Evolutionary conservation across 2,113 vertebrate genomes (phyloP).

Genomic region (Xenopus tropicalis): DNA sequence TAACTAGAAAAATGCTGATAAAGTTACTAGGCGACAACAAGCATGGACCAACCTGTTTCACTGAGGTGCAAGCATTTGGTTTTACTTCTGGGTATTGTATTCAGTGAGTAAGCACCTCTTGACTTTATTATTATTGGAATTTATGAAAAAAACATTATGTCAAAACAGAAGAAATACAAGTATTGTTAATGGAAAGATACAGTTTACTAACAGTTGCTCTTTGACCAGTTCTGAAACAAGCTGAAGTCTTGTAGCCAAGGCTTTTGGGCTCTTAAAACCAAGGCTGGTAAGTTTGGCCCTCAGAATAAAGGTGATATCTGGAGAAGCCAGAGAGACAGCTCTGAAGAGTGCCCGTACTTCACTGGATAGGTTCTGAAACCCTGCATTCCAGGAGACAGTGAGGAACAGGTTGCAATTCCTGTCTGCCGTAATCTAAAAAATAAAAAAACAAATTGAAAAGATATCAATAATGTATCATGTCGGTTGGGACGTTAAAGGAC

Average conservation of each 20-base stretch:
- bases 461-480: no score
- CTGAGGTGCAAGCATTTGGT: no score
- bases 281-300: slow-evolving; percentile 39
- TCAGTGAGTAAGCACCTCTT: no score
- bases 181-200: no score
- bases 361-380: slow-evolving; percentile 15
- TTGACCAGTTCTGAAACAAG: slow-evolving; percentile 31
- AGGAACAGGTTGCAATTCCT: slow-evolving; percentile 23
- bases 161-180: no score
- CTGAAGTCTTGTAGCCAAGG: slow-evolving; percentile 35
- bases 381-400: slow-evolving; percentile 19
- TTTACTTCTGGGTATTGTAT: no score
- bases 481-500: no score
- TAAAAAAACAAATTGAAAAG: neutral
- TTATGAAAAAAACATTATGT: no score
- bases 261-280: slow-evolving; percentile 36
- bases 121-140: no score
- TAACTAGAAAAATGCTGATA: no score
- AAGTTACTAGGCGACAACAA: no score
- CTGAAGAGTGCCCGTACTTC: slow-evolving; percentile 30
- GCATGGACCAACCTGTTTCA: no score
- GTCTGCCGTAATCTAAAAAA: slow-evolving; percentile 26
- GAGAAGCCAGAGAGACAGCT: slow-evolving; percentile 28
- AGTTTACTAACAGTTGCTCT: slow-evolving; percentile 42
- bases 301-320: slow-evolving; percentile 22